Evolutionary conservation across 64 coral and sea anemone species (phyloP).

Genomic region (Stylophora pistillata): DNA sequence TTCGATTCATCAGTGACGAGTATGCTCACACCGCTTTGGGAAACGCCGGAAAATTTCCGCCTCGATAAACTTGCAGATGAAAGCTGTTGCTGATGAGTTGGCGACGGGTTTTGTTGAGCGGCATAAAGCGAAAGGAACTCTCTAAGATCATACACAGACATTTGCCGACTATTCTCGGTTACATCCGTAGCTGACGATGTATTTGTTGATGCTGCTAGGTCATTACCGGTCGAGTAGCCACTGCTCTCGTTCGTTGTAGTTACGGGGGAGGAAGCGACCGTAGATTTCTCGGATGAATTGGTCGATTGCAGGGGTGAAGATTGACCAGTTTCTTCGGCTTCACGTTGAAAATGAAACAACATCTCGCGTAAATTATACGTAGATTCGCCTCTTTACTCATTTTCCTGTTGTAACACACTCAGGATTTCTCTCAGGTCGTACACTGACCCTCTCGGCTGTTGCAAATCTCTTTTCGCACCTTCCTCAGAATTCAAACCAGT

Average conservation of each 20-base stretch:
- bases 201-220: background rate
- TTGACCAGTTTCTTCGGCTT: conserved; percentile 5
- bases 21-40: conserved; percentile 55
- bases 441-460: conserved; percentile 1
- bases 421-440: conserved; percentile 65
- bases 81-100: conserved; percentile 24
- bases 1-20: conserved; percentile 54
- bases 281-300: background rate
- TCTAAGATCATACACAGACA: conserved; percentile 46
- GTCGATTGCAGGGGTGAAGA: background rate
- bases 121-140: conserved; percentile 40
- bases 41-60: conserved; percentile 64
- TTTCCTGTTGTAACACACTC: conserved; percentile 26
- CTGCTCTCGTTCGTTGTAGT: background rate
- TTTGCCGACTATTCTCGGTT: background rate
- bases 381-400: conserved; percentile 45
- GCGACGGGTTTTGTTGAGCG: background rate
- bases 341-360: conserved; percentile 55
- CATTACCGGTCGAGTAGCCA: conserved; percentile 23
- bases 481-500: background rate
- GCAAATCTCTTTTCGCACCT: too few relatives aligned
- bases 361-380: conserved; percentile 67
- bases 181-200: background rate
- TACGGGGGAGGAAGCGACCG: background rate
- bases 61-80: background rate